Evolutionary conservation across 2,888 invertebrate genomes (phyloP).

Genomic region (Sclerodermus sp.): DNA sequence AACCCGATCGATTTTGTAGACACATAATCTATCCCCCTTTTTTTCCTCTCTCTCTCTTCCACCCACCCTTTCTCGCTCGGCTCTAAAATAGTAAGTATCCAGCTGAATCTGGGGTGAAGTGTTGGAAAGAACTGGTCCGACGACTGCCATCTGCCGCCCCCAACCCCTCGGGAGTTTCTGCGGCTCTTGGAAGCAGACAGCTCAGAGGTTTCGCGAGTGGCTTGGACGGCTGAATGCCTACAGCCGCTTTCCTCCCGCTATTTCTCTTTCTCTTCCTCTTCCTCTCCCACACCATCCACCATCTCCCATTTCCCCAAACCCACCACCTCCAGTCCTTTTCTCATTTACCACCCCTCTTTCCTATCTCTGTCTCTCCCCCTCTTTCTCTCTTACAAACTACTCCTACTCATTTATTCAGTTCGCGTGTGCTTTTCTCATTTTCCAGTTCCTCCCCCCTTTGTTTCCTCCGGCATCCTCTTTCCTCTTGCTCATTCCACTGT

Average conservation of each 20-base stretch:
- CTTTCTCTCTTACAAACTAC: background rate
- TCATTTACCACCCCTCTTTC: too few species aligned
- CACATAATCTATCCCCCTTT: too few species aligned
- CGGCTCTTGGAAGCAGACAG: conserved; percentile 30
- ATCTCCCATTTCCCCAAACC: too few species aligned
- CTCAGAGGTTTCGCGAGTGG: conserved; percentile 43
- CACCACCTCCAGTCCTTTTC: conserved; percentile 3
- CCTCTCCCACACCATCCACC: background rate
- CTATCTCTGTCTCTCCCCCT: background rate
- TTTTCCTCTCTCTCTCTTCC: too few species aligned
- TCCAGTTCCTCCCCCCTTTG: too few species aligned
- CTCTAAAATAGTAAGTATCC: too few species aligned
- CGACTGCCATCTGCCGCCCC: conserved; percentile 52
- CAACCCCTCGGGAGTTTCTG: conserved; percentile 41
- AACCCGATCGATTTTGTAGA: too few species aligned
- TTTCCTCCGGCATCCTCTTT: too few species aligned
- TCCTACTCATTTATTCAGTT: background rate
- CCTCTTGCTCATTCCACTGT: background rate
- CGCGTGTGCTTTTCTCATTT: too few species aligned
- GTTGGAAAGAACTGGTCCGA: conserved; percentile 42
- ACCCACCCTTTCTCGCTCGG: too few species aligned
- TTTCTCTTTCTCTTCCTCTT: conserved; percentile 13
- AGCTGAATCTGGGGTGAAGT: conserved; percentile 19
- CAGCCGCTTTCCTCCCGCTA: conserved; percentile 42
- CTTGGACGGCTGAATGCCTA: conserved; percentile 53